phyloP scores from a whole-genome alignment of 2,888 invertebrate genomes.

The Bhutanitis thaidina region DNA sequence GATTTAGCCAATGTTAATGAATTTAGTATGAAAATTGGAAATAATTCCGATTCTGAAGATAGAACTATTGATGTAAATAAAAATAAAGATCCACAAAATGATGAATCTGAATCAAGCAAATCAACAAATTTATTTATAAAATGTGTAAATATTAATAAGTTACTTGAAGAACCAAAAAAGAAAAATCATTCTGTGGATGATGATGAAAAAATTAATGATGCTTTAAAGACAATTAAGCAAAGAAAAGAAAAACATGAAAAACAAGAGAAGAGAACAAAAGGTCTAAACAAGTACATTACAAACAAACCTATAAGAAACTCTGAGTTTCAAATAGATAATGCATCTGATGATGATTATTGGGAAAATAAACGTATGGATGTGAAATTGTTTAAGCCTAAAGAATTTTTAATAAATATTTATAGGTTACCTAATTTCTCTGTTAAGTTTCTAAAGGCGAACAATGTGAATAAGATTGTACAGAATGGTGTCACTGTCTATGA shows the following conservation, averaged over 20 bases:
- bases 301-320: conserved; percentile 15
- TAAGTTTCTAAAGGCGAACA: conserved; percentile 39
- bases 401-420: conserved; percentile 42
- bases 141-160: conserved; percentile 61
- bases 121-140: conserved; percentile 49
- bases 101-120: conserved; percentile 5
- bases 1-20: not conserved
- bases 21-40: not conserved
- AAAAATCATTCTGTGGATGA: conserved; percentile 16
- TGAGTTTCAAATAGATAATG: conserved; percentile 27
- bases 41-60: not conserved
- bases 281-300: conserved; percentile 9
- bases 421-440: conserved; percentile 45
- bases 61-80: conserved; percentile 5
- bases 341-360: conserved; percentile 33
- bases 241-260: conserved; percentile 3
- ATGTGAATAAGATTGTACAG: conserved; percentile 45
- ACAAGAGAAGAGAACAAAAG: conserved; percentile 4
- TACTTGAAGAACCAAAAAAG: conserved; percentile 27
- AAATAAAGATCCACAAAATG: conserved; percentile 16
- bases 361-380: conserved; percentile 43
- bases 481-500: conserved; percentile 36
- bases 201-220: conserved; percentile 17
- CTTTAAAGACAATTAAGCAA: conserved; percentile 19
- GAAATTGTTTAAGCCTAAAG: conserved; percentile 48